These are phyloP conservation scores for Coregonus ussuriensis DNA, from an alignment of 2,797 vertebrate genomes.

Conservation along the genomic window DNA sequence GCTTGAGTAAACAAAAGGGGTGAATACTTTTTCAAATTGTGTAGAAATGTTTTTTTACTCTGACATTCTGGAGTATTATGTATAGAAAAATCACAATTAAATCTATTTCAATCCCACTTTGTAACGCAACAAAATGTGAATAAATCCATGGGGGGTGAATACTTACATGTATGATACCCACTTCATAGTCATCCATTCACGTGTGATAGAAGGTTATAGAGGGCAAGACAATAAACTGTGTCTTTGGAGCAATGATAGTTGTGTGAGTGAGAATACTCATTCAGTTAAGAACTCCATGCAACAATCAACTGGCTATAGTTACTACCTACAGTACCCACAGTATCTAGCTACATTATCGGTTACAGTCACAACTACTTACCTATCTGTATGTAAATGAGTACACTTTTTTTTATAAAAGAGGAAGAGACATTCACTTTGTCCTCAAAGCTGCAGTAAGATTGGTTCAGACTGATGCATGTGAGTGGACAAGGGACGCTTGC, in stretches of 20 bases:
- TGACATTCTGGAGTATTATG: too few relatives aligned
- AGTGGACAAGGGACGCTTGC: slow-evolving; percentile 67
- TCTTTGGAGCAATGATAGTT: slow-evolving; percentile 70
- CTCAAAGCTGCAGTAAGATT: slow-evolving; percentile 76
- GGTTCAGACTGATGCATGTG: slow-evolving; percentile 51
- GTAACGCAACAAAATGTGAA: too few relatives aligned
- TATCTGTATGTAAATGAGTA: slow-evolving; percentile 42
- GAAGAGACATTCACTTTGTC: slow-evolving; percentile 79
- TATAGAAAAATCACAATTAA: too few relatives aligned
- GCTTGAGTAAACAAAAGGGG: too few relatives aligned
- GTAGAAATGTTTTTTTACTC: too few relatives aligned
- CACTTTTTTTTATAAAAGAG: slow-evolving; percentile 49
- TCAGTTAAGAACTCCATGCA: slow-evolving; percentile 71
- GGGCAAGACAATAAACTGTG: slow-evolving; percentile 65
- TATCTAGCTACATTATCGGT: slow-evolving; percentile 61
- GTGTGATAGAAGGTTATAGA: slow-evolving; percentile 43
- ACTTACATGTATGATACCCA: too few relatives aligned
- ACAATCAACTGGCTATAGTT: slow-evolving; percentile 60
- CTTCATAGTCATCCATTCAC: slow-evolving; percentile 48
- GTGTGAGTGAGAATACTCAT: slow-evolving; percentile 64
- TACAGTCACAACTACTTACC: slow-evolving; percentile 62
- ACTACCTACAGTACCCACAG: slow-evolving; percentile 53
- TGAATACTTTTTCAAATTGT: too few relatives aligned
- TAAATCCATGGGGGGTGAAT: too few relatives aligned
- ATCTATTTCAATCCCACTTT: too few relatives aligned